Base-by-base conservation (phyloP, 2,797 vertebrate species). In the Melanotaenia trifasciata region DNA sequence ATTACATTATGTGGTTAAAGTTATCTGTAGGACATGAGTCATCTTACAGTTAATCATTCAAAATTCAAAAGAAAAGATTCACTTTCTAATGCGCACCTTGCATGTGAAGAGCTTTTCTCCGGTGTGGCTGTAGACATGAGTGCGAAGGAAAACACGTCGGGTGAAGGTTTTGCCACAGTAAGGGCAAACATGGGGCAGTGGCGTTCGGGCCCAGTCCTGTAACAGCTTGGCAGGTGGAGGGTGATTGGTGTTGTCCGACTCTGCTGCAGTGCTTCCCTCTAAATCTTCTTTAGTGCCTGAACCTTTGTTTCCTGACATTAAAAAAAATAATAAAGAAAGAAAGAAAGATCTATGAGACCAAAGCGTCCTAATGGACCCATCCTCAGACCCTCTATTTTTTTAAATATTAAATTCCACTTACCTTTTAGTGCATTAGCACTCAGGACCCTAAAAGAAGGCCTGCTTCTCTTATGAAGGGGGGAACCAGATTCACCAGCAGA, bases 151-250 rank as follows among this genome's bases (percentile, higher is more conserved):
- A 9, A 96, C 96, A 0, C 96, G 94, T 0, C 97, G 95, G 2
- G 97, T 98, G 90, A 98, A 98, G 71, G 94, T 95, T 76, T 96
- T 96, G 4, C 96, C 95, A 12, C 97, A 98, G 20, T 96, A 95
- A 0, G 96, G 95, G 64, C 97, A 98, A 7, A 95, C 93, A 0
- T 96, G 94, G 7, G 94, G 94, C n/a, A 92, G 72, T 0, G 92
- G 84, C 0, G 90, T 90, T 50, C 91, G 81, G 1, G 94, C 89
- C 88, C 90, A 94, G 71, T 93, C 93, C 33, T 94, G 91, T 80
- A 91, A 80, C 73, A 95, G 86, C 78, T 94, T 93, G 75, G 92
- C 90, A 10, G 94, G 91, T 0, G 92, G 91, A 22, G 90, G 90
- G 1, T 92, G 89, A 71, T 93, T 87, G 28, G 86, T 77, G 70